These are phyloP conservation scores for Trichopria drosophilae DNA, from an alignment of 2,888 invertebrate species.

Conservation along the genomic window DNA sequence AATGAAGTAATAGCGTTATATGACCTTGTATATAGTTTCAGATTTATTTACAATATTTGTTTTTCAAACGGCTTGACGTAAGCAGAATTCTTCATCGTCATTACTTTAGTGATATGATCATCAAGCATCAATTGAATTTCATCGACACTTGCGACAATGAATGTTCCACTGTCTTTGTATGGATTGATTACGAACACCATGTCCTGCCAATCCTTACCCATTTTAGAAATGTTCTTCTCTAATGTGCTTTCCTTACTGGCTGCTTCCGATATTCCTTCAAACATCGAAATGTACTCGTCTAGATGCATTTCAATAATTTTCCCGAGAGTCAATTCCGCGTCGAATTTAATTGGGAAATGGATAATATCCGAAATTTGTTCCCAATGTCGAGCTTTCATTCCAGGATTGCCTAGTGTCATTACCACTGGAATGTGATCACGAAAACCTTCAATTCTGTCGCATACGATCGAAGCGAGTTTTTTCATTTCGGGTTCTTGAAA, in stretches of 20 bases:
- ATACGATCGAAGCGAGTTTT: slow-evolving; percentile 69
- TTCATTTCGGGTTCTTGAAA: slow-evolving; percentile 79
- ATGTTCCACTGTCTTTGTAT: slow-evolving; percentile 90
- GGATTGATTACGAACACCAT: slow-evolving; percentile 72
- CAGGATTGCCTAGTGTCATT: slow-evolving; percentile 91
- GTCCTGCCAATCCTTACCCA: slow-evolving; percentile 89
- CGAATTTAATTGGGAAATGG: slow-evolving; percentile 83
- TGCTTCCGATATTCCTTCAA: slow-evolving; percentile 89
- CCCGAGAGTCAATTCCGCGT: slow-evolving; percentile 78
- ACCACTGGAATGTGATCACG: slow-evolving; percentile 84
- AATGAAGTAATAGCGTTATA: neutral
- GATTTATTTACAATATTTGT: slow-evolving; percentile 66
- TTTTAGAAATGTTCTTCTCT: slow-evolving; percentile 84
- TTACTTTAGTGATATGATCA: slow-evolving; percentile 94
- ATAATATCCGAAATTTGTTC: slow-evolving; percentile 90
- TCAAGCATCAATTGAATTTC: slow-evolving; percentile 92
- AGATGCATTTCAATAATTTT: slow-evolving; percentile 86
- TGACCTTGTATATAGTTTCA: neutral
- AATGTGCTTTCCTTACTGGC: slow-evolving; percentile 94
- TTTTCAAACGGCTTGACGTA: slow-evolving; percentile 93
- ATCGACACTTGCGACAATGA: slow-evolving; percentile 85
- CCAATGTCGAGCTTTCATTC: slow-evolving; percentile 91
- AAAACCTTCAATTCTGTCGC: slow-evolving; percentile 81
- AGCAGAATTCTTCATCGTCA: slow-evolving; percentile 96
- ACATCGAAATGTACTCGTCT: slow-evolving; percentile 80